Conservation (phyloP, 2,888 invertebrate species). For the Schizaphis graminum region DNA sequence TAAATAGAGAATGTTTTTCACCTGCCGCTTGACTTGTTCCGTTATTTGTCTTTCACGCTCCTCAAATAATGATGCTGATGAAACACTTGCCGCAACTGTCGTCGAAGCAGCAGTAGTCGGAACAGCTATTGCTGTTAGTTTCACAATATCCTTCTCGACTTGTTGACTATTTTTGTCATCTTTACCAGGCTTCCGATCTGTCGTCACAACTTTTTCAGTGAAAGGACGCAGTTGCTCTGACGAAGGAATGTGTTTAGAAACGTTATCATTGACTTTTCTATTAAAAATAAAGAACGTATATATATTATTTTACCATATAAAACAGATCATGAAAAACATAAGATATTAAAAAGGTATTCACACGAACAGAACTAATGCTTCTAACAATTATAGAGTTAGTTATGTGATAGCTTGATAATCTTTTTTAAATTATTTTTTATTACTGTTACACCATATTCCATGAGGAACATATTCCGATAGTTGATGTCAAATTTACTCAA, state of each 20-base stretch:
- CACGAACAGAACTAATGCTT: background rate
- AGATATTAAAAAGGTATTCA: background rate
- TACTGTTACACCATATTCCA: background rate
- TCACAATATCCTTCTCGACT: background rate
- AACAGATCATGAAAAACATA: background rate
- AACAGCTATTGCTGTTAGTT: background rate
- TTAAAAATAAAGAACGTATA: background rate
- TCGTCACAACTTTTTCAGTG: too few relatives aligned
- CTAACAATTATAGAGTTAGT: background rate
- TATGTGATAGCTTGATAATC: background rate
- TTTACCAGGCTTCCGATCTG: background rate
- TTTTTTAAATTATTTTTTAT: background rate
- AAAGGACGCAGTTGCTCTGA: background rate
- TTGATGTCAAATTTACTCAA: background rate
- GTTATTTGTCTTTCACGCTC: conserved; percentile 74
- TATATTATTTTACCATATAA: background rate
- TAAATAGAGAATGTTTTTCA: conserved; percentile 57
- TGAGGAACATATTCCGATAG: background rate
- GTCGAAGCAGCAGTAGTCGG: background rate
- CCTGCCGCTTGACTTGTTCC: conserved; percentile 72
- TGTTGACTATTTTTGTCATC: background rate
- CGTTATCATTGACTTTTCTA: background rate
- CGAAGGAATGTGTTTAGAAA: background rate
- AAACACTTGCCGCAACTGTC: conserved; percentile 69
- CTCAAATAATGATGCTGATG: conserved; percentile 74